Evolutionary conservation across 2,113 vertebrate species (phyloP).

Genomic region (Boulengeromyrus knoepffleri): DNA sequence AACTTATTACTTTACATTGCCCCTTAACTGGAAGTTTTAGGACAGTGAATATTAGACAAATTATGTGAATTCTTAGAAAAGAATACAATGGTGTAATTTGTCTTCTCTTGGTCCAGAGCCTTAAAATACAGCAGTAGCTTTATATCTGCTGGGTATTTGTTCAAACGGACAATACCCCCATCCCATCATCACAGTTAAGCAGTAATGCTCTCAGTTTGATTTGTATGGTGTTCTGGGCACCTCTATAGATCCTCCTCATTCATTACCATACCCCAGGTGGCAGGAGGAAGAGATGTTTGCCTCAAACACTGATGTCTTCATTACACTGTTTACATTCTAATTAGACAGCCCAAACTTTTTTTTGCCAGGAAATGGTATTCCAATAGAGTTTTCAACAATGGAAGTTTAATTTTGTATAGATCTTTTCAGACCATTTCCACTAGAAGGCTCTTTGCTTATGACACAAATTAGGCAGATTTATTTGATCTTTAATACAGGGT

Average conservation of each 20-base stretch:
- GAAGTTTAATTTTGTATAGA: background rate
- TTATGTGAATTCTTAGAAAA: background rate
- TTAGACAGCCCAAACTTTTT: slow-evolving; percentile 34
- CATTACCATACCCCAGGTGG: slow-evolving; percentile 98
- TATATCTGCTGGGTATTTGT: background rate
- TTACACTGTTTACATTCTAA: slow-evolving; percentile 91
- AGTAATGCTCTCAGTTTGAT: slow-evolving; percentile 84
- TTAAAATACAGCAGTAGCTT: background rate
- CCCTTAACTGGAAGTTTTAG: background rate
- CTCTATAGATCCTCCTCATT: slow-evolving; percentile 90
- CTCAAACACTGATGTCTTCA: slow-evolving; percentile 98
- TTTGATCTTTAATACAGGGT: background rate
- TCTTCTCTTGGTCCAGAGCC: background rate
- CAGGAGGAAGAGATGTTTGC: slow-evolving; percentile 79
- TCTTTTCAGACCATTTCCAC: background rate
- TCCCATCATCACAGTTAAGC: slow-evolving; percentile 67
- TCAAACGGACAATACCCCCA: background rate
- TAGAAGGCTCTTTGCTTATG: background rate
- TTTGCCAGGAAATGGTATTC: background rate
- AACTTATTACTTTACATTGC: background rate
- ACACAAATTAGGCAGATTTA: background rate
- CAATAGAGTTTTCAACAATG: background rate
- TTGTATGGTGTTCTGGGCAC: slow-evolving; percentile 81
- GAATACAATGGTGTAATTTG: background rate
- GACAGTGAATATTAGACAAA: background rate